Percentiles rank a stretch among this genome's conserved stretches.
Evolutionary conservation across 2,113 vertebrate species (phyloP).

Genomic region (Gnathonemus echidnorhynchus): DNA sequence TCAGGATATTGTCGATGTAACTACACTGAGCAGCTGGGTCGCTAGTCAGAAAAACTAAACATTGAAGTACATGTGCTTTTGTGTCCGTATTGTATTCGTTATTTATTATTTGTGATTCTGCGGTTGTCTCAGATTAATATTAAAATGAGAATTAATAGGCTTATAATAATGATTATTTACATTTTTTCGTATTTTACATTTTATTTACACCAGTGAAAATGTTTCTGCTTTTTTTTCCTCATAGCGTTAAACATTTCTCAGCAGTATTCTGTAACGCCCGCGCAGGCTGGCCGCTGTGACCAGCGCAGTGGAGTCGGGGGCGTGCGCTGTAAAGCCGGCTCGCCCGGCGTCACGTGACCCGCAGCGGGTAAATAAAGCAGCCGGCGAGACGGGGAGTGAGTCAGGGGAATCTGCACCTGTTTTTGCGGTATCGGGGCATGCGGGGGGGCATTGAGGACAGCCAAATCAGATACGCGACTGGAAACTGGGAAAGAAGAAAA

Average conservation of each 20-base stretch:
- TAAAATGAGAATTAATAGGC: not conserved
- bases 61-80: not conserved
- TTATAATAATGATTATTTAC: not conserved
- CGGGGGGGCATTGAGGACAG: not conserved
- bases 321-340: not conserved
- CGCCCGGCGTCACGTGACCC: not conserved
- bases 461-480: not conserved
- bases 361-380: not conserved
- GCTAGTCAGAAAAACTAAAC: not conserved
- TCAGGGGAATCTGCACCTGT: not conserved
- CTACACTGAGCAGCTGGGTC: not conserved
- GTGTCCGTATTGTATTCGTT: not conserved
- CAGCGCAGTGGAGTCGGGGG: not conserved
- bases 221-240: not conserved
- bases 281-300: not conserved
- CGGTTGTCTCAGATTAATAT: not conserved
- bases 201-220: not conserved
- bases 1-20: not conserved
- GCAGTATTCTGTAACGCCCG: not conserved
- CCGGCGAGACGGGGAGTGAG: not conserved
- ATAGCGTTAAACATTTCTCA: not conserved
- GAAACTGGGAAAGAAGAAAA: not conserved
- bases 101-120: not conserved
- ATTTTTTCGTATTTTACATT: not conserved
- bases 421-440: not conserved